Evolutionary conservation across 2,113 vertebrate species (phyloP).

Genomic region (Balaeniceps rex): DNA sequence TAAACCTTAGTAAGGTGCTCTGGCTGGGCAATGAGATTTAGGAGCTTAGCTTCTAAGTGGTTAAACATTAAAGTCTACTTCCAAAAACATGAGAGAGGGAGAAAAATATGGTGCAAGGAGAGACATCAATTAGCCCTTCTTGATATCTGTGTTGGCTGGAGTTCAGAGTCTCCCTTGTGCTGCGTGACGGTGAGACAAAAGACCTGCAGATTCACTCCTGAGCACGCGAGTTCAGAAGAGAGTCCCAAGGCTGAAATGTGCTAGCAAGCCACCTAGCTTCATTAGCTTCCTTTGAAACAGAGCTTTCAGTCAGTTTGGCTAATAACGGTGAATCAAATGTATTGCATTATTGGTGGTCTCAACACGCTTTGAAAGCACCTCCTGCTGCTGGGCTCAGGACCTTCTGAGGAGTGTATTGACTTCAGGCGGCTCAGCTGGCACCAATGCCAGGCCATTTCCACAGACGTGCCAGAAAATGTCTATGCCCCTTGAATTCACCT

Average conservation of each 20-base stretch:
- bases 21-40: background rate
- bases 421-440: background rate
- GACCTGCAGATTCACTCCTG: background rate
- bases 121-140: background rate
- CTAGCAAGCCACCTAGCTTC: background rate
- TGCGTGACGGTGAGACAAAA: background rate
- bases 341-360: background rate
- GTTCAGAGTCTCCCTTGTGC: background rate
- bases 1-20: background rate
- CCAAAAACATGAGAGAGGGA: rapidly evolving
- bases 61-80: background rate
- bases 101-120: background rate
- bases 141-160: background rate
- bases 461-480: background rate
- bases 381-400: background rate
- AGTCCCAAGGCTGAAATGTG: background rate
- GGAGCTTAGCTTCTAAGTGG: background rate
- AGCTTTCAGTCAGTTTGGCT: background rate
- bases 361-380: background rate
- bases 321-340: background rate
- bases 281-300: background rate
- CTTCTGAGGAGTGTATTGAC: background rate
- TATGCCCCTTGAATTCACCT: background rate
- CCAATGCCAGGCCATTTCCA: background rate
- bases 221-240: rapidly evolving